These are phyloP conservation scores for Odobenus rosmarus DNA, from an alignment of 2,113 vertebrate species.

Conservation along the genomic window DNA sequence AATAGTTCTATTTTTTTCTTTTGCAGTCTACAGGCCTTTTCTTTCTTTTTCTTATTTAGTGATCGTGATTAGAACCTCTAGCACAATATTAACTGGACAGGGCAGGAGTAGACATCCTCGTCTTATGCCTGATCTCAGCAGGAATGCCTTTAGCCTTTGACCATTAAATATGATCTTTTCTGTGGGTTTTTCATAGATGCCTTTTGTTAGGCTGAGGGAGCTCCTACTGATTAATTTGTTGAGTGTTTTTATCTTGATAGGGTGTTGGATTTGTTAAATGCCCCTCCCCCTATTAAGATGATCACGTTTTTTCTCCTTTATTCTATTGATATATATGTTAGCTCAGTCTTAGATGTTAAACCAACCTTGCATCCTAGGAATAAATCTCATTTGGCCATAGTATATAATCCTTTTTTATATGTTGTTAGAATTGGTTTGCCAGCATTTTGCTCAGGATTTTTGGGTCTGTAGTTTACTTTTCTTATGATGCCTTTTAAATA, in stretches of 20 bases:
- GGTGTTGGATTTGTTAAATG: neutral
- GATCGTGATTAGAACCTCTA: neutral
- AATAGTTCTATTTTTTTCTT: neutral
- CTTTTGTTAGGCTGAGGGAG: neutral
- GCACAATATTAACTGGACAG: neutral
- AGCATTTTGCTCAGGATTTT: neutral
- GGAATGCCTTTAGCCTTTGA: neutral
- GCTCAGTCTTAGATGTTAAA: neutral
- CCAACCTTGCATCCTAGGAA: neutral
- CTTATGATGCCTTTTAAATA: neutral
- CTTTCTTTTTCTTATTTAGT: neutral
- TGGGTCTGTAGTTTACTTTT: neutral
- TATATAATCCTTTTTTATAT: neutral
- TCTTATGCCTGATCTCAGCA: neutral
- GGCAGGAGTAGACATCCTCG: neutral
- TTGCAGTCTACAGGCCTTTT: neutral
- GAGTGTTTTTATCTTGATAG: neutral
- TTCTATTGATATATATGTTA: neutral
- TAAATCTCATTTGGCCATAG: neutral
- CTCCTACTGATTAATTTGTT: neutral
- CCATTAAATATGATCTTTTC: neutral
- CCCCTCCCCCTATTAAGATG: neutral
- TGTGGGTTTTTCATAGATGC: neutral
- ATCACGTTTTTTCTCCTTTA: neutral
- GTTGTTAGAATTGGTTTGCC: neutral